Evolutionary conservation across 1,140 invertebrate genomes (phyloP).

Genomic region (Drosophila ananassae): DNA sequence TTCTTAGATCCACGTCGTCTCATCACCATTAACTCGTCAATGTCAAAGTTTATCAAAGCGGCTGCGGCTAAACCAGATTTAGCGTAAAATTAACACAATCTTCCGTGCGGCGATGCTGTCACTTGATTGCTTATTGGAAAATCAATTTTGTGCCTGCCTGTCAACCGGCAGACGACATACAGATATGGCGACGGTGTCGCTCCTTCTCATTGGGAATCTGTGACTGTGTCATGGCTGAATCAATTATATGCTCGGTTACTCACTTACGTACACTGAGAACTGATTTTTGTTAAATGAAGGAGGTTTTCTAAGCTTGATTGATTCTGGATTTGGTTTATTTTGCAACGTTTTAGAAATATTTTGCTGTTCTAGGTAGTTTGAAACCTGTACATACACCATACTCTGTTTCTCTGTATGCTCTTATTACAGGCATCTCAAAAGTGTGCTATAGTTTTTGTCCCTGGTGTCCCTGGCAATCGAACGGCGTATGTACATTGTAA

Average conservation of each 20-base stretch:
- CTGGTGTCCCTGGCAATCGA: no score
- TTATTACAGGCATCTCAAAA: no score
- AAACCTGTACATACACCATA: no score
- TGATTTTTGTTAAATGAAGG: background rate
- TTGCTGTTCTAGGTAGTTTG: no score
- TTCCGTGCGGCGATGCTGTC: conserved; percentile 48
- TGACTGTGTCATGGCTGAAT: conserved; percentile 57
- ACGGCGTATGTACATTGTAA: no score
- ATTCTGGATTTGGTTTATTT: no score
- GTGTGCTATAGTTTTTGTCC: no score
- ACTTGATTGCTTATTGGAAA: conserved; percentile 61
- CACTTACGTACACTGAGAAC: conserved; percentile 30
- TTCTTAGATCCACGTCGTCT: conserved; percentile 23
- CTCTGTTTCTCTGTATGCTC: no score
- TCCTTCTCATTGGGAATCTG: conserved; percentile 18
- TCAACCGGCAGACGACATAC: conserved; percentile 40
- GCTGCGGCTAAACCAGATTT: conserved; percentile 70
- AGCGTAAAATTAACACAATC: conserved; percentile 81
- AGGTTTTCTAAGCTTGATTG: no score
- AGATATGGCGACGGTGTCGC: conserved; percentile 26
- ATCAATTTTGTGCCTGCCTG: conserved; percentile 71
- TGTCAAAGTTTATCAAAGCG: conserved; percentile 80
- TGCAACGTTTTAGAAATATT: no score
- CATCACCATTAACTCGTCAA: conserved; percentile 82
- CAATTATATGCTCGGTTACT: conserved; percentile 72